These are phyloP conservation scores for Nomada ruficornis DNA, from an alignment of 2,888 invertebrate species.

Conservation along the genomic window DNA sequence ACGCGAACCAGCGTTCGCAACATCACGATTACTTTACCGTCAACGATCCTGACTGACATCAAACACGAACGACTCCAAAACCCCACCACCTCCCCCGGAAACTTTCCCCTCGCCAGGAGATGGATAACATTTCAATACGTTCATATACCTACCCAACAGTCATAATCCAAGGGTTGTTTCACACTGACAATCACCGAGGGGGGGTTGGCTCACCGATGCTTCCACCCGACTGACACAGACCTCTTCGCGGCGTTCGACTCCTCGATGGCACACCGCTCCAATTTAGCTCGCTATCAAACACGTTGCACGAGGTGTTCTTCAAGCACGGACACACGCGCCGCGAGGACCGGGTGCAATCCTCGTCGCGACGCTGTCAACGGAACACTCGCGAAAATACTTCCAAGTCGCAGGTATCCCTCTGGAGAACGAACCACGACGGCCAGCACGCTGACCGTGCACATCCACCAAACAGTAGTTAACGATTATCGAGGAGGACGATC, in stretches of 20 bases:
- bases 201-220: constrained; percentile 9
- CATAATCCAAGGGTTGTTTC: constrained; percentile 72
- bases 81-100: background rate
- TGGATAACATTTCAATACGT: background rate
- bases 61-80: constrained; percentile 46
- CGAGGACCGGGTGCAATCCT: background rate
- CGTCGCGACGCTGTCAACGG: background rate
- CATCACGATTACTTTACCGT: background rate
- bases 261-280: constrained; percentile 21
- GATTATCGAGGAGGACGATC: background rate
- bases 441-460: background rate
- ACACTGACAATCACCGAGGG: constrained; percentile 61
- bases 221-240: constrained; percentile 21
- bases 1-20: background rate
- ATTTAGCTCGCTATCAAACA: constrained; percentile 1
- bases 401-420: background rate
- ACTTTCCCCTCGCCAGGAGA: background rate
- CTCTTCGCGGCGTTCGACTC: constrained; percentile 15
- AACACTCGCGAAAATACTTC: background rate
- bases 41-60: background rate
- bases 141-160: constrained; percentile 71
- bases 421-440: background rate
- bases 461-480: background rate
- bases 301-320: background rate
- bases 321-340: constrained; percentile 7